phyloP scores from a whole-genome alignment of 2,113 vertebrate genomes.

The Bubo scandiacus region DNA sequence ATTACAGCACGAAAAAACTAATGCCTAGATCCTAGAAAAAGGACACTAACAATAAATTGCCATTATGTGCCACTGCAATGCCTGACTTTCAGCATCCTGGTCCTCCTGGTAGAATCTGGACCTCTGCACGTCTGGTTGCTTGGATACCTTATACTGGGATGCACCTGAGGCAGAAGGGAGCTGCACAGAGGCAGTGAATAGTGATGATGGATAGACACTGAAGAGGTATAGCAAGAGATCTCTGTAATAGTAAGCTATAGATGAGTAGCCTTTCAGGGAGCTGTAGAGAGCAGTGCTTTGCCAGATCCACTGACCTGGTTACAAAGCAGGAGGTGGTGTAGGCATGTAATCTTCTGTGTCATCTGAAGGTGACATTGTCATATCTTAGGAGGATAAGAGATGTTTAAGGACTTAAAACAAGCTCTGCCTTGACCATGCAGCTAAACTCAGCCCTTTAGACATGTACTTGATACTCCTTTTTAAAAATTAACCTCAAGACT shows the following conservation, averaged over 20 bases:
- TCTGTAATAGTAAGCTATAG: background rate
- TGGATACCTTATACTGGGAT: background rate
- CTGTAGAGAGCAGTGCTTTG: background rate
- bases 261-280: background rate
- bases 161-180: background rate
- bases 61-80: background rate
- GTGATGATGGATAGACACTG: background rate
- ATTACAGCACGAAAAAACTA: background rate
- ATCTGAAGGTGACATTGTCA: background rate
- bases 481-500: background rate
- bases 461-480: background rate
- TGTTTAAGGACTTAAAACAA: background rate
- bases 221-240: background rate
- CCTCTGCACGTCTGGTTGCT: accelerated
- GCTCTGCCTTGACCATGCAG: background rate
- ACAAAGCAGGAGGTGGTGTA: background rate
- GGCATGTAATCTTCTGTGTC: background rate
- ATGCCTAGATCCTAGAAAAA: background rate
- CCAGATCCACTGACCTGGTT: background rate
- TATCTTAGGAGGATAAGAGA: background rate
- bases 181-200: background rate
- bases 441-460: background rate
- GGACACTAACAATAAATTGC: background rate
- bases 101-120: background rate
- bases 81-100: background rate